Conservation (phyloP, 1,140 invertebrate species). For the Caenorhabditis tropicalis region DNA sequence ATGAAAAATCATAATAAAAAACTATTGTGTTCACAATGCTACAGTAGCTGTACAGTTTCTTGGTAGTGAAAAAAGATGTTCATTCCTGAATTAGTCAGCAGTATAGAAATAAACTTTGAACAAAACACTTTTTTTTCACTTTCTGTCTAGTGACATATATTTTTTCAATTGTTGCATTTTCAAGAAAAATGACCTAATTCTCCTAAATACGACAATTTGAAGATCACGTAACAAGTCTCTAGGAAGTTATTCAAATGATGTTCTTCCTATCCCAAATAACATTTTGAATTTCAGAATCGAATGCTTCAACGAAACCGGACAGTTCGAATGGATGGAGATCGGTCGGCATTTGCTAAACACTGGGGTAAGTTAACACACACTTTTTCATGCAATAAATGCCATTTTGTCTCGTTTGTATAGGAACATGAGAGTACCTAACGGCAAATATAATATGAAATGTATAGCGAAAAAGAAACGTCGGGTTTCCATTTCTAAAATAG, state of each 20-base stretch:
- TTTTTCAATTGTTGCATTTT: neutral
- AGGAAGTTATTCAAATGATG: neutral
- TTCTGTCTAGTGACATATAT: neutral
- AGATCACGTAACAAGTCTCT: neutral
- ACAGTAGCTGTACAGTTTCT: no score
- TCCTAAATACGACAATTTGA: neutral
- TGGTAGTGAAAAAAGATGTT: no score
- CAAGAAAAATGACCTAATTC: conserved; percentile 10
- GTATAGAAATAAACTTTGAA: no score
- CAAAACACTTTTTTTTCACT: neutral
- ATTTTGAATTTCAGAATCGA: neutral
- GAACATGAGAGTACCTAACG: conserved; percentile 1
- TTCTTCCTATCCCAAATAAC: neutral
- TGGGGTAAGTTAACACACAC: conserved; percentile 34
- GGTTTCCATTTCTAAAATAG: neutral
- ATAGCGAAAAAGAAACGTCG: neutral
- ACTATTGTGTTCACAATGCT: no score
- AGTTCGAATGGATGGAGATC: conserved; percentile 34
- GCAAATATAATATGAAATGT: conserved; percentile 31
- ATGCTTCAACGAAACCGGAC: conserved; percentile 33
- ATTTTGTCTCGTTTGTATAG: neutral
- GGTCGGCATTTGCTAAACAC: conserved; percentile 30
- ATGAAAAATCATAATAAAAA: no score
- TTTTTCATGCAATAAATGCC: conserved; percentile 35
- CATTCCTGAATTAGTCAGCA: no score